Percentiles rank a stretch among this genome's conserved stretches.
These are phyloP conservation scores for Xiphias gladius DNA, from an alignment of 2,113 vertebrate genomes.

Conservation along the genomic window DNA sequence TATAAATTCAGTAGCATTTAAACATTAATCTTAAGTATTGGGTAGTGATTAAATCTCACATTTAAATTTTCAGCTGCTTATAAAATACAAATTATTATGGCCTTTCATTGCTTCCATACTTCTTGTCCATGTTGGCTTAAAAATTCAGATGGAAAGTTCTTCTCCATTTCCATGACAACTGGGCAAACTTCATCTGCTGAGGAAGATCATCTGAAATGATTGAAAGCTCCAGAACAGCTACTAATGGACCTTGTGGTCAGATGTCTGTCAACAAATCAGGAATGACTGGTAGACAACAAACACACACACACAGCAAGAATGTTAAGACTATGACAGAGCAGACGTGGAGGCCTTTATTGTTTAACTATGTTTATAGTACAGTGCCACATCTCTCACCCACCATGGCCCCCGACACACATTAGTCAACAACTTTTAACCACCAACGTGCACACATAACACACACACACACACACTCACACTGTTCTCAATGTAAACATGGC, in stretches of 20 bases:
- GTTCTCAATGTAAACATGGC: slow-evolving; percentile 85
- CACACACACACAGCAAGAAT: slow-evolving; percentile 4
- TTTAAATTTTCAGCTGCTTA: neutral
- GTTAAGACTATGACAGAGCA: slow-evolving; percentile 50
- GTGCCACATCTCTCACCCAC: slow-evolving; percentile 70
- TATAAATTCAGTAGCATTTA: no score
- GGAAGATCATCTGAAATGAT: neutral
- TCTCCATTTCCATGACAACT: no score
- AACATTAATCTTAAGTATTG: no score
- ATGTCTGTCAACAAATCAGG: neutral
- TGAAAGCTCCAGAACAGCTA: neutral
- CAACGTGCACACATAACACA: slow-evolving; percentile 55
- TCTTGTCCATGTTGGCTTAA: neutral
- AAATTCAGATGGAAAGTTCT: neutral
- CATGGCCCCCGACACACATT: slow-evolving; percentile 65
- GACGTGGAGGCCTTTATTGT: slow-evolving; percentile 84
- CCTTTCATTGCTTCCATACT: neutral
- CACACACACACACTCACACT: slow-evolving; percentile 45
- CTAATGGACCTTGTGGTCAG: neutral
- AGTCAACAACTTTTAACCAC: slow-evolving; percentile 74
- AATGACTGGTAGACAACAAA: neutral
- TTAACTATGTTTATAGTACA: slow-evolving; percentile 83
- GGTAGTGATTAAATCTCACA: neutral
- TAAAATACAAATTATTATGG: neutral
- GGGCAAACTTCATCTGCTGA: neutral